Conservation (phyloP, 2,797 vertebrate genomes). For the Manis crassicaudata region DNA sequence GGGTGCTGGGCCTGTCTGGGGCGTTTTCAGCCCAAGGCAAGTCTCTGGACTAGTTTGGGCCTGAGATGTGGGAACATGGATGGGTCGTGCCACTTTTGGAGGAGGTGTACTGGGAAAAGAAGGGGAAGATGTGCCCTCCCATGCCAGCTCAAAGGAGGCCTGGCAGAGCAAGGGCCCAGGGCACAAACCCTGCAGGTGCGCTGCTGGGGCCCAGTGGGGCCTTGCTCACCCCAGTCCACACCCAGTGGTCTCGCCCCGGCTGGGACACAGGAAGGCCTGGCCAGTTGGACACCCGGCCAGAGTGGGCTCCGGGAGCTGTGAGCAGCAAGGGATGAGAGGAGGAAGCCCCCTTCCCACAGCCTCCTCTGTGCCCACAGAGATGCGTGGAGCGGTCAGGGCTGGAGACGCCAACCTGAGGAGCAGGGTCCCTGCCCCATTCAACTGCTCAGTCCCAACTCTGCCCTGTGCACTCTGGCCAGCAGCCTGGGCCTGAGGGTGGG, state of each 20-base stretch:
- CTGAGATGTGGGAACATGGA: fast-evolving
- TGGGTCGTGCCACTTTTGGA: fast-evolving
- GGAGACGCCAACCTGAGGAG: not conserved
- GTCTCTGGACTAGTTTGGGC: not conserved
- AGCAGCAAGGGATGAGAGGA: fast-evolving
- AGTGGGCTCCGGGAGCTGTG: not conserved
- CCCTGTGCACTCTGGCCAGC: not conserved
- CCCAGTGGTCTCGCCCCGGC: not conserved
- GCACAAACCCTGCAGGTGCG: not conserved
- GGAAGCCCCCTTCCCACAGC: fast-evolving
- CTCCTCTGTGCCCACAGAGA: not conserved
- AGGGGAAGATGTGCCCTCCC: not conserved
- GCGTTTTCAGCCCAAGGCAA: no score
- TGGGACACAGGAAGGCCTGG: no score
- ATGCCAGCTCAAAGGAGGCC: fast-evolving
- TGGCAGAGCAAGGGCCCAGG: not conserved
- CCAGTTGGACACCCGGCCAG: no score
- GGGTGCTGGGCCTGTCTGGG: fast-evolving
- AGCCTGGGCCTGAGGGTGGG: not conserved
- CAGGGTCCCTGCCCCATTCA: not conserved
- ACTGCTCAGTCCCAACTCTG: no score
- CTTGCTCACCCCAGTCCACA: not conserved
- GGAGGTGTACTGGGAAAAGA: no score
- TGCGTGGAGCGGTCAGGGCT: not conserved
- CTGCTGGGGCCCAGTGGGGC: no score